Percentiles rank a stretch among this genome's conserved stretches.
phyloP scores from a whole-genome alignment of 2,888 invertebrate genomes.

The Ectemnius cavifrons region DNA sequence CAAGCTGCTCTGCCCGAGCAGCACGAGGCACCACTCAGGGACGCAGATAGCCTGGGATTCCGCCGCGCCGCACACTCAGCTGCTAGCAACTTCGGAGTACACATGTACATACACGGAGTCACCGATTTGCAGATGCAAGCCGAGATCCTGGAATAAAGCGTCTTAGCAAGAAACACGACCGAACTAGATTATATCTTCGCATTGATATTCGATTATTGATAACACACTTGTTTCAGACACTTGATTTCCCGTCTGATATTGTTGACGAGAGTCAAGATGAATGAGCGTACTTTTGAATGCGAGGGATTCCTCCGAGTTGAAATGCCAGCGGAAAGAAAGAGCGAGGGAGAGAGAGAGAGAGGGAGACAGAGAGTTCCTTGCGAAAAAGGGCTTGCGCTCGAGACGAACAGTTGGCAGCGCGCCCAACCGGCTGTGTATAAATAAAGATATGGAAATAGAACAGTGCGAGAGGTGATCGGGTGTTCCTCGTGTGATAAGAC shows the following conservation, averaged over 20 bases:
- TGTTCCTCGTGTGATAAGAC: conserved; percentile 44
- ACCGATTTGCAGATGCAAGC: conserved; percentile 1
- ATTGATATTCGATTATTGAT: too few species aligned
- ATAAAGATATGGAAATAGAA: conserved; percentile 24
- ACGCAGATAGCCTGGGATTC: conserved; percentile 40
- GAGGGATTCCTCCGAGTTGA: too few species aligned
- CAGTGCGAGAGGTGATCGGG: conserved; percentile 15
- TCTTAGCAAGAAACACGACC: too few species aligned
- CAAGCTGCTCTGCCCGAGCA: too few species aligned
- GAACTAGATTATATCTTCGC: too few species aligned
- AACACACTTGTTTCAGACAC: too few species aligned
- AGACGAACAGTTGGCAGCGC: conserved; percentile 7
- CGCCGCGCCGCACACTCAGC: too few species aligned
- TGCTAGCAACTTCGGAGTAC: conserved; percentile 9
- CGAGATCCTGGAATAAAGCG: not conserved
- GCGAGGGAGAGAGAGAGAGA: too few species aligned
- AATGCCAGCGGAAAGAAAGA: too few species aligned
- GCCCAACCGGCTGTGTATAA: conserved; percentile 23
- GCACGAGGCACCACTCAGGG: conserved; percentile 38
- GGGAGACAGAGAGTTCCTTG: not conserved
- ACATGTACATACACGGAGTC: not conserved
- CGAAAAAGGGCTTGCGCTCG: not conserved
- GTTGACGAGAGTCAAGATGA: too few species aligned
- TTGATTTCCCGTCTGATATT: too few species aligned
- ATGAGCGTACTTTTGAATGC: too few species aligned